Percentiles rank a stretch among this genome's conserved stretches.
Evolutionary conservation across 2,113 vertebrate genomes (phyloP).

Genomic region (Vanacampus margaritifer): DNA sequence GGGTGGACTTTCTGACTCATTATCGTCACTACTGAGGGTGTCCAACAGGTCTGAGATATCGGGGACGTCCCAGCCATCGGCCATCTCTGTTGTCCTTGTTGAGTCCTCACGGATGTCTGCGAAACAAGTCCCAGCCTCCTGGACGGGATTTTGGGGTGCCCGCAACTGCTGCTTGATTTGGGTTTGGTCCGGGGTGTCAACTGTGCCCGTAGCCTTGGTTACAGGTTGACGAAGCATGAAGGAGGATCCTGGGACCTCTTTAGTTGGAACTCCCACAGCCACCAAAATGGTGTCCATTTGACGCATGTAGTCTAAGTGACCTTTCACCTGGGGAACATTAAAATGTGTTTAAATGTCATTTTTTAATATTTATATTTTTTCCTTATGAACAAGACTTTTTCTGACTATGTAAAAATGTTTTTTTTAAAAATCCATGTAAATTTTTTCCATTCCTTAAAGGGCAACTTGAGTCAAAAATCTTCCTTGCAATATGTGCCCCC

Average conservation of each 20-base stretch:
- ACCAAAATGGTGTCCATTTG: constrained; percentile 91
- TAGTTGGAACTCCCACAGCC: constrained; percentile 84
- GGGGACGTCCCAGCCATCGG: constrained; percentile 72
- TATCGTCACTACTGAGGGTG: constrained; percentile 42
- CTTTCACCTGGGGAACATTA: constrained; percentile 78
- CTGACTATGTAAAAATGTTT: not conserved
- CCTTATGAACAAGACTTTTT: not conserved
- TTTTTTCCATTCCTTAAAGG: not conserved
- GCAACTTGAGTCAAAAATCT: not conserved
- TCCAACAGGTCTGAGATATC: constrained; percentile 75
- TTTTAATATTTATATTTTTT: not conserved
- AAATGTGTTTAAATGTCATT: not conserved
- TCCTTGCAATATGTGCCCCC: too few species aligned
- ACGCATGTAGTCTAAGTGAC: constrained; percentile 96
- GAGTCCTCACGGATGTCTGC: constrained; percentile 11
- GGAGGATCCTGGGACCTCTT: constrained; percentile 69
- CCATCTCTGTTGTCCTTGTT: constrained; percentile 18
- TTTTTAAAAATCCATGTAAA: not conserved
- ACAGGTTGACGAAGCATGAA: constrained; percentile 33
- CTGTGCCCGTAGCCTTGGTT: not conserved
- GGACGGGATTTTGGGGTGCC: constrained; percentile 14
- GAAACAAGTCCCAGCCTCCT: not conserved
- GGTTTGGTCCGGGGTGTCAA: constrained; percentile 14
- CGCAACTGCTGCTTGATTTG: constrained; percentile 13
- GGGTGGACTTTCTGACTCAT: constrained; percentile 27